These are phyloP conservation scores for Trachemys scripta DNA, from an alignment of 2,113 vertebrate genomes.

Conservation along the genomic window DNA sequence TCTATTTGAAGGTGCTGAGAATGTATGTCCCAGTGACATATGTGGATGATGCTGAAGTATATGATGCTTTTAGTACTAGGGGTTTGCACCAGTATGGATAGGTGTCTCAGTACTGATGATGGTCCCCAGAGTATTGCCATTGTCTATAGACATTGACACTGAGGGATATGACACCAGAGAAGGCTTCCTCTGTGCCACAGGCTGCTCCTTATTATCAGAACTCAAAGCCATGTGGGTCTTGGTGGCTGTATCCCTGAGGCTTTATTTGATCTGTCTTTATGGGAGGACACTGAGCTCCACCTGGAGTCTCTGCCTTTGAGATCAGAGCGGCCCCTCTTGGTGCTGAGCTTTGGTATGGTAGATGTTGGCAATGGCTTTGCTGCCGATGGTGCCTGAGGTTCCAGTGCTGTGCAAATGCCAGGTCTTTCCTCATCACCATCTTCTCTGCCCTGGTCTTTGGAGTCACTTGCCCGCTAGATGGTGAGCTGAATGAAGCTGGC, in stretches of 20 bases:
- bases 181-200: not conserved
- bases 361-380: rapidly evolving
- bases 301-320: not conserved
- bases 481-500: not conserved
- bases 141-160: not conserved
- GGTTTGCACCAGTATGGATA: not conserved
- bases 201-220: not conserved
- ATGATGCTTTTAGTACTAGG: not conserved
- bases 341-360: not conserved
- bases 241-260: not conserved
- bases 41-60: not conserved
- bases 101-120: not conserved
- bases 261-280: not conserved
- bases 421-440: not conserved
- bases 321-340: not conserved
- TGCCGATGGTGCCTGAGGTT: not conserved
- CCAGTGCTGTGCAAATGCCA: not conserved
- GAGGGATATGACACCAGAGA: not conserved
- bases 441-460: not conserved
- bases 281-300: not conserved
- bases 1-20: not conserved
- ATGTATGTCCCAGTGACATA: rapidly evolving
- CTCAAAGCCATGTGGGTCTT: not conserved
- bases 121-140: not conserved
- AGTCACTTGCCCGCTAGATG: not conserved